Evolutionary conservation across 1,140 invertebrate species (phyloP), one percentile per base, ranked within the genome.

Genomic region (Potamilus streckersoni): DNA sequence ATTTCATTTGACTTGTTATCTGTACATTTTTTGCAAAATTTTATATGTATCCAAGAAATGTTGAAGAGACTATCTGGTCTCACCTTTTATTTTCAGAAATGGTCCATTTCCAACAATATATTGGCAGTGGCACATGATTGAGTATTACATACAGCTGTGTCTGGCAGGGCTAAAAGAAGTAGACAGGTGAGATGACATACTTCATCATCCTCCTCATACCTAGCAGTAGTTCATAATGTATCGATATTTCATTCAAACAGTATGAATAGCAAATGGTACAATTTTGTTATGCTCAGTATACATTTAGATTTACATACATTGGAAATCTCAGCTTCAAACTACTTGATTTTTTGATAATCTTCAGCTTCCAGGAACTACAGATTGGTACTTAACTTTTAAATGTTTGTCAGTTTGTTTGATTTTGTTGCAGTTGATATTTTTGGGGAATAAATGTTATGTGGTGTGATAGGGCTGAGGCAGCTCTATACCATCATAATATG

Each of bases 111-210:
- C 88, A 13, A 59, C 83, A 14, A 83, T 84, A 79, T 85, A 86
- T 57, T 85, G 83, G 80, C 85, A 87, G 69, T 90, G 85, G 83
- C 82, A 88, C 14, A 78, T 79, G 78, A 89, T 89, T 13, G 86
- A 88, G 56, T 79, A 86, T 60, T 81, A 87, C 72, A 85, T 90
- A 59, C 85, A 87, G 67, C 70, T 88, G 56, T 89, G 88, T 82
- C 68, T 90, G 55, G 80, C 86, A 15, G 88, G 89, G 61, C 82
- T 90, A 0, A 85, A 83, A 76, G 88, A 90, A 69, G 86, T 89
- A 19, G 89, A 90, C 80, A 87, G 84, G 88, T 90, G 74, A 68
- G 72, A n/a, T 73, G 17, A 15, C 15, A 74, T 49, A 49, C 55
- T 1, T 70, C 20, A 49, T 69, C 11, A 31, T 63, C 23, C n/a